Evolutionary conservation across 2,797 vertebrate species (phyloP).

Genomic region (Phataginus tricuspis): DNA sequence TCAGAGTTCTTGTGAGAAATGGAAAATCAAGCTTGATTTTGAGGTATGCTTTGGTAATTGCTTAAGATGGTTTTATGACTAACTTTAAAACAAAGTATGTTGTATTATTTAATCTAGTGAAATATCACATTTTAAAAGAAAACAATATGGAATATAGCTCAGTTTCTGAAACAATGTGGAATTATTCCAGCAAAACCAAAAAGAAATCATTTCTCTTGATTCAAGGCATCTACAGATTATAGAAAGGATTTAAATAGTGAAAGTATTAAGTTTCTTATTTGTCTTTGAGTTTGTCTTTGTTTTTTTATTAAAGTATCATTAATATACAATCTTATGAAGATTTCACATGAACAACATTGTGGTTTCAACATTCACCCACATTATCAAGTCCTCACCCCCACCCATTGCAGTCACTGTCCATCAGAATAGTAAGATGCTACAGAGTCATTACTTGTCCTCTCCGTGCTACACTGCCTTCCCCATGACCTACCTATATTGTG

Average conservation of each 20-base stretch:
- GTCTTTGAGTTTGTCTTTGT: slow-evolving; percentile 40
- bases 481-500: no score
- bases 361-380: no score
- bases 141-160: neutral
- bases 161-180: slow-evolving; percentile 26
- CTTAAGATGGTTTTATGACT: slow-evolving; percentile 28
- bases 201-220: slow-evolving; percentile 58
- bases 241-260: slow-evolving; percentile 60
- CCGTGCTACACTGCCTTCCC: no score
- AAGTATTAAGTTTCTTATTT: slow-evolving; percentile 35
- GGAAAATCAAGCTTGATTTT: slow-evolving; percentile 17
- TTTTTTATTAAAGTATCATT: neutral
- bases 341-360: no score
- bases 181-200: slow-evolving; percentile 64
- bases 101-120: slow-evolving; percentile 22
- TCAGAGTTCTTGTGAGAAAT: neutral
- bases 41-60: neutral
- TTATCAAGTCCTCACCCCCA: no score
- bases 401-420: no score
- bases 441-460: no score
- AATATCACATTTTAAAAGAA: slow-evolving; percentile 23
- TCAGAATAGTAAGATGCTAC: no score
- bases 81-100: slow-evolving; percentile 32
- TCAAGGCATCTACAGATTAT: slow-evolving; percentile 33
- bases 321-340: no score